Percentiles rank a stretch among this genome's conserved stretches.
phyloP scores from a whole-genome alignment of 2,888 invertebrate genomes.

The Pycnomerus fuliginosus region DNA sequence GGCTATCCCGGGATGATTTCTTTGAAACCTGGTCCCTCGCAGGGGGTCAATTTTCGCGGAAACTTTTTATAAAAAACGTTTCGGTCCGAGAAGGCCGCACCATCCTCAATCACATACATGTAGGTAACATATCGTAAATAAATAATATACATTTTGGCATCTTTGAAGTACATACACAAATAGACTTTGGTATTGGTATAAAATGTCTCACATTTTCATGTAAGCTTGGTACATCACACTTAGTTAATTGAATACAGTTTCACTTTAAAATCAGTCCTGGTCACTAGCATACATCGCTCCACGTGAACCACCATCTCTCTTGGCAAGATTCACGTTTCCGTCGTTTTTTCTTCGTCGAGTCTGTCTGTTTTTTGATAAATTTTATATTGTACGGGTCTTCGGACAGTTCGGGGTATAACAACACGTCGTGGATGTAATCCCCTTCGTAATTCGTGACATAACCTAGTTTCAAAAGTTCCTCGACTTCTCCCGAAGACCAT shows the following conservation, averaged over 20 bases:
- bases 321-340: slow-evolving; percentile 62
- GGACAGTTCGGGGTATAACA: slow-evolving; percentile 86
- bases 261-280: slow-evolving; percentile 31
- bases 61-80: slow-evolving; percentile 31
- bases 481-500: slow-evolving; percentile 86
- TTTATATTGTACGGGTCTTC: slow-evolving; percentile 95
- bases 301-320: slow-evolving; percentile 53
- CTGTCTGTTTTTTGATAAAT: slow-evolving; percentile 78
- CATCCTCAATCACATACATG: slow-evolving; percentile 52
- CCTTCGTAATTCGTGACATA: slow-evolving; percentile 85
- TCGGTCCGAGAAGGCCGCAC: slow-evolving; percentile 34
- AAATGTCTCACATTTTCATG: slow-evolving; percentile 50
- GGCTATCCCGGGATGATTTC: too few species aligned
- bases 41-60: too few species aligned
- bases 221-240: slow-evolving; percentile 53
- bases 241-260: slow-evolving; percentile 53
- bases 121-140: slow-evolving; percentile 55
- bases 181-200: slow-evolving; percentile 65
- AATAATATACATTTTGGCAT: slow-evolving; percentile 58
- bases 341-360: slow-evolving; percentile 70
- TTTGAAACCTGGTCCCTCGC: too few species aligned
- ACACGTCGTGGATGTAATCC: slow-evolving; percentile 88
- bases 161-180: slow-evolving; percentile 64
- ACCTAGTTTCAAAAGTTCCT: slow-evolving; percentile 84
- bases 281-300: slow-evolving; percentile 52